phyloP scores from a whole-genome alignment of 2,113 vertebrate species.

The Solenodon paradoxus region DNA sequence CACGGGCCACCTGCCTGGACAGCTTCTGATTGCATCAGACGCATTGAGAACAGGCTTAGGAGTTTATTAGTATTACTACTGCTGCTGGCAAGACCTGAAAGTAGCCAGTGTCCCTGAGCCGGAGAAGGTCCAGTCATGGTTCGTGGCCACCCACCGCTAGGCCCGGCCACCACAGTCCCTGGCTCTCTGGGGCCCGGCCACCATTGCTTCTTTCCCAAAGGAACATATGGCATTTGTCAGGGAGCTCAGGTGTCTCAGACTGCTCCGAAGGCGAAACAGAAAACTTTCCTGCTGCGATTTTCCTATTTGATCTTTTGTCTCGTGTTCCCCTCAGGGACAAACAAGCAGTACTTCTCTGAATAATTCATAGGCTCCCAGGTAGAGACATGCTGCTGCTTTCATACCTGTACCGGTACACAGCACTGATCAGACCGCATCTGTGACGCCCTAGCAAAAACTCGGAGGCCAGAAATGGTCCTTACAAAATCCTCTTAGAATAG shows the following conservation, averaged over 20 bases:
- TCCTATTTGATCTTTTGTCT: constrained; percentile 80
- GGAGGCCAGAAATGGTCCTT: constrained; percentile 31
- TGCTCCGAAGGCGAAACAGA: constrained; percentile 75
- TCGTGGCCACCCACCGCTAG: not conserved
- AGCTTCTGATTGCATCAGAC: not conserved
- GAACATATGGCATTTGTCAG: constrained; percentile 57
- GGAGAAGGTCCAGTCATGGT: not conserved
- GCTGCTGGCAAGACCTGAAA: not conserved
- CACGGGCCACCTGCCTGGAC: not conserved
- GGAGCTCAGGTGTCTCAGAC: constrained; percentile 71
- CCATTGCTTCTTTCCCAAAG: constrained; percentile 34
- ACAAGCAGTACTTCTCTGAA: constrained; percentile 77
- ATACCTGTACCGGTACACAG: constrained; percentile 39
- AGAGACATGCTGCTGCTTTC: constrained; percentile 66
- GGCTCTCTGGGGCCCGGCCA: not conserved
- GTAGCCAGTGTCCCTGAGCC: not conserved
- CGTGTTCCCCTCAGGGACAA: constrained; percentile 75
- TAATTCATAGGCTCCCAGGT: constrained; percentile 76
- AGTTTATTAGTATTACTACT: not conserved
- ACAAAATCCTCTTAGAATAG: constrained; percentile 28
- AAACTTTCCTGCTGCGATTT: constrained; percentile 63
- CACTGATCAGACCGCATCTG: constrained; percentile 30
- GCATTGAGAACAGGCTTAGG: not conserved
- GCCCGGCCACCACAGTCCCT: not conserved
- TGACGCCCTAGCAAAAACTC: not conserved